Conservation (phyloP, 2,797 vertebrate species). For the Acridotheres tristis region DNA sequence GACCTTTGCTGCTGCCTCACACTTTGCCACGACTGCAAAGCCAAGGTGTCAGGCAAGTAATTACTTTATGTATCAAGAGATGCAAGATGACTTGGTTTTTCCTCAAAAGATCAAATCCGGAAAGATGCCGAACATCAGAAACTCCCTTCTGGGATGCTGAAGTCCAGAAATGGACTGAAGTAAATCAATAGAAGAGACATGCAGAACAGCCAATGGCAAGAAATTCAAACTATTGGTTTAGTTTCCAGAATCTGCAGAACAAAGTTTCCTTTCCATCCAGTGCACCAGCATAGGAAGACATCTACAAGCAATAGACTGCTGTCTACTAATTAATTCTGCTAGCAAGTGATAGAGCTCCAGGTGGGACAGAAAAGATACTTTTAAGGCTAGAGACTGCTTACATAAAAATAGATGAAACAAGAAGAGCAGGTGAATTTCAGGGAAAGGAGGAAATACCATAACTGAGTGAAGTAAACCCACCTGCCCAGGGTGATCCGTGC, state of each 20-base stretch:
- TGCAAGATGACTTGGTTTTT: background rate
- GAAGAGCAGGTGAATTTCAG: background rate
- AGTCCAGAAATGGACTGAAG: background rate
- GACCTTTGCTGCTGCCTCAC: background rate
- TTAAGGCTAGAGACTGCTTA: background rate
- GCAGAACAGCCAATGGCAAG: background rate
- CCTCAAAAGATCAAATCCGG: background rate
- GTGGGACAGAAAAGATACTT: background rate
- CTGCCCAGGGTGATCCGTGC: accelerated
- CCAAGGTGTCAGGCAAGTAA: background rate
- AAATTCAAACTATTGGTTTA: background rate
- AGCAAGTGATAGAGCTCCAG: background rate
- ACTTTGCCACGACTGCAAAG: background rate
- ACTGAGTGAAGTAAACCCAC: background rate
- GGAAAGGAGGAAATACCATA: background rate
- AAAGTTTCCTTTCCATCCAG: background rate
- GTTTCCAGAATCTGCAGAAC: background rate
- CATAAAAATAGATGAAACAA: background rate
- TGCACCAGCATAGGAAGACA: background rate
- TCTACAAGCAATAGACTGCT: background rate
- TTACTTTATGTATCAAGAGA: background rate
- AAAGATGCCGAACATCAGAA: background rate
- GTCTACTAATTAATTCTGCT: background rate
- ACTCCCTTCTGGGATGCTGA: background rate
- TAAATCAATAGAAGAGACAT: background rate